Conservation (phyloP, 2,888 invertebrate genomes). For the Troglohyphantes excavatus region DNA sequence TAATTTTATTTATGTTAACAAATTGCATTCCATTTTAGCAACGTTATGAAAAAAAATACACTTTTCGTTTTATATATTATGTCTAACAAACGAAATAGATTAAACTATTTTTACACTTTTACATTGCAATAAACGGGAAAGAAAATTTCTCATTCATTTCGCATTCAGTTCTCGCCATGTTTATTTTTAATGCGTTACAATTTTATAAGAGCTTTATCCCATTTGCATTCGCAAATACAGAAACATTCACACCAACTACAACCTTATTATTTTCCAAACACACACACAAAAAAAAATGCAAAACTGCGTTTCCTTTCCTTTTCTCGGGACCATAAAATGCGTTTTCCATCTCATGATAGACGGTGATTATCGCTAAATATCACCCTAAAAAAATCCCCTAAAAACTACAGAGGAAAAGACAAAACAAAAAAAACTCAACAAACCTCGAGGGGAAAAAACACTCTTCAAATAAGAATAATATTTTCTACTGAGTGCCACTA, state of each 20-base stretch:
- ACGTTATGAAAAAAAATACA: too few species aligned
- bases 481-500: neutral
- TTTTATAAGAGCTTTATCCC: slow-evolving; percentile 33
- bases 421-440: neutral
- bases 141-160: slow-evolving; percentile 41
- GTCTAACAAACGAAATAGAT: neutral
- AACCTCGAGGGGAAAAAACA: neutral
- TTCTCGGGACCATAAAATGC: slow-evolving; percentile 55
- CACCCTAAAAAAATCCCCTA: slow-evolving; percentile 16
- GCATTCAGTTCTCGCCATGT: neutral
- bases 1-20: too few species aligned
- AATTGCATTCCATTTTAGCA: too few species aligned
- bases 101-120: slow-evolving; percentile 28
- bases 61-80: too few species aligned
- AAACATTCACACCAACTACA: slow-evolving; percentile 33
- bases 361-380: slow-evolving; percentile 75
- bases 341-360: slow-evolving; percentile 57
- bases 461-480: slow-evolving; percentile 40
- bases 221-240: slow-evolving; percentile 32
- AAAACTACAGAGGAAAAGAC: neutral
- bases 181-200: slow-evolving; percentile 40
- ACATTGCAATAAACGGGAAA: slow-evolving; percentile 39
- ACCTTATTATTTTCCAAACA: slow-evolving; percentile 42
- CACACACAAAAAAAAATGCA: slow-evolving; percentile 32
- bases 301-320: slow-evolving; percentile 22